phyloP scores from a whole-genome alignment of 2,113 vertebrate species.

The Saguinus midas region DNA sequence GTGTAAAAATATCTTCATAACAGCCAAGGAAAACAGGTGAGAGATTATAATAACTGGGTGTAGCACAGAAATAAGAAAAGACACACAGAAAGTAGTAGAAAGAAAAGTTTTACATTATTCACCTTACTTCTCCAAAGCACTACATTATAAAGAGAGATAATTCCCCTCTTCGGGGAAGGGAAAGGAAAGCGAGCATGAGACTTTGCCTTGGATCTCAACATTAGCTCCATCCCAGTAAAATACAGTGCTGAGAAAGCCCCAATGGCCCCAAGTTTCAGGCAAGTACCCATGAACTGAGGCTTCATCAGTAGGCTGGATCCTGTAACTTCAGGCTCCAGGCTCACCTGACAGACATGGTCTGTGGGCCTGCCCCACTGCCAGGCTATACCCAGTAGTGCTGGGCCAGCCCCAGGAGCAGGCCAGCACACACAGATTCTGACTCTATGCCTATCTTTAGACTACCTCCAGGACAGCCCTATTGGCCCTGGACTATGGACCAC shows the following conservation, averaged over 20 bases:
- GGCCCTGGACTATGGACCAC: not conserved
- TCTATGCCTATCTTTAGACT: not conserved
- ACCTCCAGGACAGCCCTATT: not conserved
- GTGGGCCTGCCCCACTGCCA: not conserved
- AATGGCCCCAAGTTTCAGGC: not conserved
- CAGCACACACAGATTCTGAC: not conserved
- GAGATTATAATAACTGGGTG: not conserved
- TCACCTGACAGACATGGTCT: not conserved
- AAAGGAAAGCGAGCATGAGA: not conserved
- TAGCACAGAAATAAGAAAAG: not conserved
- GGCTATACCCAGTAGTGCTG: not conserved
- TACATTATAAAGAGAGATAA: not conserved
- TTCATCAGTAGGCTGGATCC: not conserved
- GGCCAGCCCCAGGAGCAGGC: too few species aligned
- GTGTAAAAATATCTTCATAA: not conserved
- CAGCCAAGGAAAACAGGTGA: not conserved
- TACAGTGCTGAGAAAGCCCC: not conserved
- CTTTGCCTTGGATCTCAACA: not conserved
- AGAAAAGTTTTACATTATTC: not conserved
- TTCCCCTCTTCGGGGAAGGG: not conserved
- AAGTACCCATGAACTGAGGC: not conserved
- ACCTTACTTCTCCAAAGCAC: not conserved
- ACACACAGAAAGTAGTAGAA: not conserved
- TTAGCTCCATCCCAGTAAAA: not conserved
- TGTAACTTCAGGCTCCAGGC: not conserved